Evolutionary conservation across 2,797 vertebrate genomes (phyloP).

Genomic region (Cirrhinus molitorella): DNA sequence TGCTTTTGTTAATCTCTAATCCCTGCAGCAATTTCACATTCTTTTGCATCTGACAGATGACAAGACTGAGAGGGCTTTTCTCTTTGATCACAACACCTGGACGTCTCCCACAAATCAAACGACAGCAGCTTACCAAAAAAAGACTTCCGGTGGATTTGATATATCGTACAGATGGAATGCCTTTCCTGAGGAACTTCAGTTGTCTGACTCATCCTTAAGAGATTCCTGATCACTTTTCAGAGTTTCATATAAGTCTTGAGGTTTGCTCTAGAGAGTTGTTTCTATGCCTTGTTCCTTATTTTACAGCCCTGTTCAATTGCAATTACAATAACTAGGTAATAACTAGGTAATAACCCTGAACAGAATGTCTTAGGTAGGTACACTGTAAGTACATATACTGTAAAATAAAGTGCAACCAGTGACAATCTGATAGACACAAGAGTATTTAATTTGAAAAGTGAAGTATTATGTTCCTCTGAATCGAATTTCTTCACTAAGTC

Average conservation of each 20-base stretch:
- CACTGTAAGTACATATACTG: no score
- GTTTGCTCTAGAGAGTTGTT: not conserved
- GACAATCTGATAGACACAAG: not conserved
- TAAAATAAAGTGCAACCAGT: no score
- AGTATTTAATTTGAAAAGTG: not conserved
- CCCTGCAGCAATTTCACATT: conserved; percentile 8
- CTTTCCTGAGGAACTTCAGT: conserved; percentile 3
- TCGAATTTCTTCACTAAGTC: not conserved
- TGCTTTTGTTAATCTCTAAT: not conserved
- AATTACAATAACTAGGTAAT: no score
- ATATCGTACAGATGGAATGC: not conserved
- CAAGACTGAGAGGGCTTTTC: conserved; percentile 2
- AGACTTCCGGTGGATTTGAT: conserved; percentile 2
- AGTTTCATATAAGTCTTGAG: not conserved
- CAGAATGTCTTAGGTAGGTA: no score
- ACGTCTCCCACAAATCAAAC: conserved; percentile 22
- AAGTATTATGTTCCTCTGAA: conserved; percentile 10
- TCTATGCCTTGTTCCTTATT: not conserved
- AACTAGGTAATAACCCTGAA: no score
- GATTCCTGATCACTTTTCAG: not conserved
- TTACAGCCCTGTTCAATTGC: no score
- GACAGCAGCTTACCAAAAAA: not conserved
- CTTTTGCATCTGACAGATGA: not conserved
- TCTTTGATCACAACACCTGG: conserved; percentile 41
- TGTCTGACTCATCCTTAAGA: conserved; percentile 9